A percentile compares a stretch with the other conserved stretches of the same genome.
Conservation (phyloP, 2,797 vertebrate species). For the Selene dorsalis region DNA sequence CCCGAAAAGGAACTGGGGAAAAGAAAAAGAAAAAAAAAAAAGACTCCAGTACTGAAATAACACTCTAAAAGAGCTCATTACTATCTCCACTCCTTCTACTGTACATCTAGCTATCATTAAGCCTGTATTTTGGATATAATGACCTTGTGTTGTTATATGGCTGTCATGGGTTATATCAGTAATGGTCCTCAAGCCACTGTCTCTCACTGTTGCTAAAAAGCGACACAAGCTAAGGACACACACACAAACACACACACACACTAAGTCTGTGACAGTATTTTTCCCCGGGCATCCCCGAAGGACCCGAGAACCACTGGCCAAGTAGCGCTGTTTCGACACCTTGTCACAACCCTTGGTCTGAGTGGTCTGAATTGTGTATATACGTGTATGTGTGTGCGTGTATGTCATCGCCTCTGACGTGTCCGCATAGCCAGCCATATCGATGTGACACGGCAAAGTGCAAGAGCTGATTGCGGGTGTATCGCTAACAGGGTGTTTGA, state of each 20-base stretch:
- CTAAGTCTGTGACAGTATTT: conserved; percentile 56
- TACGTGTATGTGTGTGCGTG: neutral
- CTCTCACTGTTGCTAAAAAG: conserved; percentile 63
- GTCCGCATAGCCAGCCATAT: conserved; percentile 59
- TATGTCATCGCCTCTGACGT: conserved; percentile 33
- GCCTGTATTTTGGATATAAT: conserved; percentile 75
- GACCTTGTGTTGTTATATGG: conserved; percentile 81
- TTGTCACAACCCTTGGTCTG: conserved; percentile 64
- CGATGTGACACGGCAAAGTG: conserved; percentile 65
- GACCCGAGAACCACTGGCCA: conserved; percentile 63
- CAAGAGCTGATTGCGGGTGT: conserved; percentile 40
- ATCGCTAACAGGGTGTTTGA: conserved; percentile 55
- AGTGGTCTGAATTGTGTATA: conserved; percentile 31
- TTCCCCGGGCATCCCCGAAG: conserved; percentile 60
- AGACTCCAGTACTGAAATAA: conserved; percentile 47
- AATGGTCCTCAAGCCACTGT: conserved; percentile 82
- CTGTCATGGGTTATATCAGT: conserved; percentile 84
- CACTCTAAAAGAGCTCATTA: conserved; percentile 74
- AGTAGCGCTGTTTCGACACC: conserved; percentile 63
- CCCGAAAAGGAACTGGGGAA: neutral
- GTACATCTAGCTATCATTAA: conserved; percentile 76
- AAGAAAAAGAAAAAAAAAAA: neutral
- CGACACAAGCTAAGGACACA: conserved; percentile 55
- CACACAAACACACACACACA: conserved; percentile 8
- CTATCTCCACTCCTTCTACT: conserved; percentile 51